Percentiles rank a stretch among this genome's conserved stretches.
phyloP scores from a whole-genome alignment of 2,888 invertebrate genomes.

The Scaptomyza caliginosa region DNA sequence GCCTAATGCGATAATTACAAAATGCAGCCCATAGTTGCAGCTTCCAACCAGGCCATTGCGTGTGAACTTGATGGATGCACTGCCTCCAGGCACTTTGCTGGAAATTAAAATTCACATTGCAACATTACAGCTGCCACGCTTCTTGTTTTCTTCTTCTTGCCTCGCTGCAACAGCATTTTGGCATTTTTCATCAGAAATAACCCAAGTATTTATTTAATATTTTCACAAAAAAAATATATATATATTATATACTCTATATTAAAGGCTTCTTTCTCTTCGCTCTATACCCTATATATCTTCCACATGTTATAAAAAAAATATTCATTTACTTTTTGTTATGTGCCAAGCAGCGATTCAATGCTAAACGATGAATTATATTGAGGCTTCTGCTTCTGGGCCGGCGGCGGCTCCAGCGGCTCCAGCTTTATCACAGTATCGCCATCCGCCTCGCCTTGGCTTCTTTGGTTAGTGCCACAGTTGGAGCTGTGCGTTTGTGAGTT shows the following conservation, averaged over 20 bases:
- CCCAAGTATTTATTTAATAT: not conserved
- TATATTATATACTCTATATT: not conserved
- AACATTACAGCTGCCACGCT: slow-evolving; percentile 24
- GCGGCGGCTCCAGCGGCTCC: slow-evolving; percentile 81
- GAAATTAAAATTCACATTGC: slow-evolving; percentile 59
- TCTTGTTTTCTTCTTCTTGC: not conserved
- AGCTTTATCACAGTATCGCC: slow-evolving; percentile 57
- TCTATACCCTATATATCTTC: slow-evolving; percentile 1
- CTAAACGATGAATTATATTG: slow-evolving; percentile 87
- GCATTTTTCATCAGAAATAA: too few relatives aligned
- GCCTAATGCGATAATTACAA: not conserved
- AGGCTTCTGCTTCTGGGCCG: slow-evolving; percentile 80
- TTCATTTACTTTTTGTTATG: slow-evolving; percentile 41
- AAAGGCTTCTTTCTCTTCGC: too few relatives aligned
- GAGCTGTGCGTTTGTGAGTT: slow-evolving; percentile 47
- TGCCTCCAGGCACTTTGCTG: slow-evolving; percentile 66
- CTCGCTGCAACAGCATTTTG: slow-evolving; percentile 11
- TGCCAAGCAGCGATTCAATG: slow-evolving; percentile 92
- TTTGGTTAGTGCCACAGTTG: slow-evolving; percentile 40
- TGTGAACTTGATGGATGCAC: slow-evolving; percentile 77
- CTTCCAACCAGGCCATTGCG: slow-evolving; percentile 44
- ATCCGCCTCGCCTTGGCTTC: slow-evolving; percentile 31
- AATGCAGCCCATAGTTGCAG: slow-evolving; percentile 25
- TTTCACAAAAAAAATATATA: not conserved
- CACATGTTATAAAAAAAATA: slow-evolving; percentile 29